These are phyloP conservation scores for Mythimna albipuncta DNA, from an alignment of 2,888 invertebrate species.

Conservation along the genomic window DNA sequence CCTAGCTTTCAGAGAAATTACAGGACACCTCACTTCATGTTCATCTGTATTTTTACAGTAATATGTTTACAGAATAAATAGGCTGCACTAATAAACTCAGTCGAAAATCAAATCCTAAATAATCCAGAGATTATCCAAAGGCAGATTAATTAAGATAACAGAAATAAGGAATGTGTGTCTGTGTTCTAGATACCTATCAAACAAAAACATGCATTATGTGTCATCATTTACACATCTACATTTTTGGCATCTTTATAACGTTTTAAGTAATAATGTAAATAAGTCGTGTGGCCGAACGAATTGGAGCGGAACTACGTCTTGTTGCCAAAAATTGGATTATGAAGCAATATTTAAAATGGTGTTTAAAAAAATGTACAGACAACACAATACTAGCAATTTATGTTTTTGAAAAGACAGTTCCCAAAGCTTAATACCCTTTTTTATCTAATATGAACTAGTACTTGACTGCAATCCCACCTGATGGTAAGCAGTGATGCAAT, in stretches of 20 bases:
- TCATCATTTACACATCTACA: background rate
- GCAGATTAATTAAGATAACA: conserved; percentile 16
- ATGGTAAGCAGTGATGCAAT: too few species aligned
- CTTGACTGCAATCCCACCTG: too few species aligned
- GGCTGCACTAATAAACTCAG: background rate
- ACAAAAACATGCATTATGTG: conserved; percentile 14
- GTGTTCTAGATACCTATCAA: conserved; percentile 17
- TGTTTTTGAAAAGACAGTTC: background rate
- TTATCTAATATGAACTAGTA: too few species aligned
- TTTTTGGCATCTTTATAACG: conserved; percentile 4
- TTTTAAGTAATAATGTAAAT: conserved; percentile 1
- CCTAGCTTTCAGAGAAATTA: too few species aligned
- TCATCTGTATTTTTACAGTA: background rate
- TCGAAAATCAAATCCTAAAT: background rate
- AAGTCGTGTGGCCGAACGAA: background rate
- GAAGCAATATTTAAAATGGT: background rate
- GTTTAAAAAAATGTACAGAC: background rate
- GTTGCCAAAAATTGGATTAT: conserved; percentile 1
- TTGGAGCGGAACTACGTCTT: conserved; percentile 33
- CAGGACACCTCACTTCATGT: too few species aligned
- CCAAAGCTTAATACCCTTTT: too few species aligned
- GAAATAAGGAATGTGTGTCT: conserved; percentile 22
- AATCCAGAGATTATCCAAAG: conserved; percentile 11
- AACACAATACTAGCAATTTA: background rate
- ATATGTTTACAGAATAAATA: background rate